Percentiles rank a stretch among this genome's conserved stretches.
Evolutionary conservation across 2,797 vertebrate species (phyloP).

Genomic region (Thripadectes ignobilis): DNA sequence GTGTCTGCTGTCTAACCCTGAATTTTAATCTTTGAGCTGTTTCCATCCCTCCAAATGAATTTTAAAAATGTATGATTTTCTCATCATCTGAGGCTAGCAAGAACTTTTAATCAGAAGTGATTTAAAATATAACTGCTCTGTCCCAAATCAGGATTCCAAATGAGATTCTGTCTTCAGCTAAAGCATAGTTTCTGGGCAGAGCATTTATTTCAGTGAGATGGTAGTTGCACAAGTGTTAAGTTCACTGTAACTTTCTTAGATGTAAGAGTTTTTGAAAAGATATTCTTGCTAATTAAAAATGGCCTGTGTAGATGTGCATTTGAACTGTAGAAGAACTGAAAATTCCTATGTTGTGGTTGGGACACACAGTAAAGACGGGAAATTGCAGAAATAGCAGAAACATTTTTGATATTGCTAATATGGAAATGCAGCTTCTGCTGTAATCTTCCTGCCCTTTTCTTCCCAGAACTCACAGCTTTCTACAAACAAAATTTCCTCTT

Average conservation of each 20-base stretch:
- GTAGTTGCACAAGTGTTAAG: not conserved
- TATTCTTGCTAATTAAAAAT: not conserved
- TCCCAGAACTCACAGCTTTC: not conserved
- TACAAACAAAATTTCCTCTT: not conserved
- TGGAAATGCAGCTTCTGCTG: not conserved
- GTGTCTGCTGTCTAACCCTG: conserved; percentile 7
- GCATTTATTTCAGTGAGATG: not conserved
- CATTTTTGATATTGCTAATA: not conserved
- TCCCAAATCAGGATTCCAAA: conserved; percentile 21
- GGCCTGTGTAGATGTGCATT: not conserved
- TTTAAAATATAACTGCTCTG: conserved; percentile 17
- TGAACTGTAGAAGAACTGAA: not conserved
- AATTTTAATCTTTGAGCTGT: conserved; percentile 62
- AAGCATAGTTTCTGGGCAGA: not conserved
- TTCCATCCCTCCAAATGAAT: conserved; percentile 46
- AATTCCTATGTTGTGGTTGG: not conserved
- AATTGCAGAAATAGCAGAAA: not conserved
- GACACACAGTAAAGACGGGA: not conserved
- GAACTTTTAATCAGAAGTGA: conserved; percentile 21
- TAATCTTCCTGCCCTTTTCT: not conserved
- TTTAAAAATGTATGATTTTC: conserved; percentile 50
- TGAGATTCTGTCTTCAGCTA: not conserved
- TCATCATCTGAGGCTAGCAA: not conserved
- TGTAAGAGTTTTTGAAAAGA: not conserved
- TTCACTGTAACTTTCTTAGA: not conserved